Conservation (phyloP, 2,888 invertebrate genomes). For the Melanostoma scalare region DNA sequence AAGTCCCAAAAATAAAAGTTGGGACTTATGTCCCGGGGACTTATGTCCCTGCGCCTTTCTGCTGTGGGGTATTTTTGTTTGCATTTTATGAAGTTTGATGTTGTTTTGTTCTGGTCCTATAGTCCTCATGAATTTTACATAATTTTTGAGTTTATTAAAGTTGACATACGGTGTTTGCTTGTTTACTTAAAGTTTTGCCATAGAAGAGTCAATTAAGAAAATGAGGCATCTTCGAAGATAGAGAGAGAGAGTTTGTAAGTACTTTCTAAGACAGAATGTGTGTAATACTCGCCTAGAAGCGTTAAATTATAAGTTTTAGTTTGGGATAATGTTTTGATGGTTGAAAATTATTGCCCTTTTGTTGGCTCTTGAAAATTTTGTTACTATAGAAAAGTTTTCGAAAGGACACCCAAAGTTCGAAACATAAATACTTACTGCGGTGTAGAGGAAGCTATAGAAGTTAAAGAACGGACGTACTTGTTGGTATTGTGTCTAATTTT, state of each 20-base stretch:
- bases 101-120: not conserved
- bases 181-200: constrained; percentile 54
- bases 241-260: not conserved
- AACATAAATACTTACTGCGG: constrained; percentile 33
- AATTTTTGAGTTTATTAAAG: constrained; percentile 64
- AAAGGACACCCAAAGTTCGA: constrained; percentile 19
- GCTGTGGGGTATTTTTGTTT: constrained; percentile 32
- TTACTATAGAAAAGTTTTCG: constrained; percentile 18
- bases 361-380: constrained; percentile 14
- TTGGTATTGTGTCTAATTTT: constrained; percentile 16
- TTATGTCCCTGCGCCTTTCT: not conserved
- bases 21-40: too few species aligned
- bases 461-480: constrained; percentile 12
- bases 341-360: constrained; percentile 25
- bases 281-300: constrained; percentile 24
- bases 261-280: constrained; percentile 37
- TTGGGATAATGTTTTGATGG: constrained; percentile 6
- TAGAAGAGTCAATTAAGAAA: constrained; percentile 65
- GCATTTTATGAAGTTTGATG: constrained; percentile 47
- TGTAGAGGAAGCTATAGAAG: not conserved
- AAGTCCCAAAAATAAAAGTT: too few species aligned
- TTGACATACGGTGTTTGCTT: constrained; percentile 54
- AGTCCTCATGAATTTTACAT: constrained; percentile 62
- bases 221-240: constrained; percentile 26
- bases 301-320: constrained; percentile 30